A percentile compares a stretch with the other conserved stretches of the same genome.
Conservation (phyloP, 2,113 vertebrate genomes). For the Tragelaphus buxtoni region DNA sequence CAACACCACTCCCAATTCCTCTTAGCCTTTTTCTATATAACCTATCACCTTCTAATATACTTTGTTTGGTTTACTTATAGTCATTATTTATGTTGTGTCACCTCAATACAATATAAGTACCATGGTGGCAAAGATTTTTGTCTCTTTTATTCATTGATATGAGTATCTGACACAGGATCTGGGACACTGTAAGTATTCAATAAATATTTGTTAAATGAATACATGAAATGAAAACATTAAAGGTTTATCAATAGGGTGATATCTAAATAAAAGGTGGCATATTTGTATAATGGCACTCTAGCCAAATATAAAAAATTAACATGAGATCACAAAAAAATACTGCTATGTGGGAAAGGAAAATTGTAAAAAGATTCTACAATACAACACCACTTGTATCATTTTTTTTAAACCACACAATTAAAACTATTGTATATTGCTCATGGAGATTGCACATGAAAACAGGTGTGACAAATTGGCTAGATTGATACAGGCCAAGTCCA, state of each 20-base stretch:
- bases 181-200: neutral
- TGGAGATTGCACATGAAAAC: neutral
- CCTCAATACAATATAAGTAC: neutral
- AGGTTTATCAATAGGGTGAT: neutral
- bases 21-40: neutral
- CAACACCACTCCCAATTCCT: neutral
- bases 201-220: neutral
- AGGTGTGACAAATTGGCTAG: neutral
- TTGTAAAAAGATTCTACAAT: neutral
- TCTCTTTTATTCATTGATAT: conserved; percentile 14
- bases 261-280: neutral
- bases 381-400: neutral
- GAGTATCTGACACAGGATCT: neutral
- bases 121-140: neutral
- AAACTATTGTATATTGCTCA: neutral
- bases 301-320: neutral
- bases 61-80: neutral
- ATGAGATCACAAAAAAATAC: neutral
- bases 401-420: neutral
- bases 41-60: neutral
- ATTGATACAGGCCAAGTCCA: neutral
- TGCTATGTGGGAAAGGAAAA: neutral
- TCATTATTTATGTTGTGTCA: neutral
- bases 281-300: neutral
- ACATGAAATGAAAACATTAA: neutral